Percentiles rank a stretch among this genome's conserved stretches.
phyloP scores from a whole-genome alignment of 2,113 vertebrate species.

The Cichladusa arquata region DNA sequence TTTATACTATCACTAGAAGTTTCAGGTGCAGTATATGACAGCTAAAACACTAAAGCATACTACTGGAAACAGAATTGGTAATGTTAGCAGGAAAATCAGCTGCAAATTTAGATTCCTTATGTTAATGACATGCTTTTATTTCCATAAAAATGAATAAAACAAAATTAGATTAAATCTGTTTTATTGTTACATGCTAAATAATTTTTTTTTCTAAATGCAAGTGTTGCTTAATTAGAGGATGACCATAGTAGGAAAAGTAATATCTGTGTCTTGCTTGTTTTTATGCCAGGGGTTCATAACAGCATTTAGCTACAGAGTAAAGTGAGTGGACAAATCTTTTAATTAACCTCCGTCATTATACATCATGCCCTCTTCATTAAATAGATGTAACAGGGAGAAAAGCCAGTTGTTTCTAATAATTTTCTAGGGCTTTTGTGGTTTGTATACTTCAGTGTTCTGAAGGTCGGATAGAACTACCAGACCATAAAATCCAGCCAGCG shows the following conservation, averaged over 20 bases:
- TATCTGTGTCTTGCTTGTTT: not conserved
- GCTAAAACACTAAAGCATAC: not conserved
- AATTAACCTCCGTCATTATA: conserved; percentile 34
- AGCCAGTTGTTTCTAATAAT: conserved; percentile 60
- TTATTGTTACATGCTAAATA: not conserved
- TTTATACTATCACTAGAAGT: not conserved
- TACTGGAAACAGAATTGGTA: not conserved
- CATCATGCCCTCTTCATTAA: conserved; percentile 50
- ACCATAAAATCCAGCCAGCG: conserved; percentile 81
- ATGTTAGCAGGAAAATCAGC: not conserved
- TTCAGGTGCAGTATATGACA: not conserved
- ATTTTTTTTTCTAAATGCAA: not conserved
- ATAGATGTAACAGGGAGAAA: conserved; percentile 41
- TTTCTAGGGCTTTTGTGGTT: conserved; percentile 65
- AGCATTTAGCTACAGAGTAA: not conserved
- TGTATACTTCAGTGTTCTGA: conserved; percentile 67
- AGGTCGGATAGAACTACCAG: conserved; percentile 75
- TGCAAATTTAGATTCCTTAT: not conserved
- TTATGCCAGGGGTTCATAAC: not conserved
- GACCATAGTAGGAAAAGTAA: not conserved
- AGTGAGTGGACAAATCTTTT: conserved; percentile 46
- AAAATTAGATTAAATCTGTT: not conserved
- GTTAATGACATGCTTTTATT: not conserved
- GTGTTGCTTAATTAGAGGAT: not conserved
- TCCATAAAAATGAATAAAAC: not conserved